A percentile compares a stretch with the other conserved stretches of the same genome.
phyloP scores from a whole-genome alignment of 2,888 invertebrate genomes.

The Melolontha melolontha region DNA sequence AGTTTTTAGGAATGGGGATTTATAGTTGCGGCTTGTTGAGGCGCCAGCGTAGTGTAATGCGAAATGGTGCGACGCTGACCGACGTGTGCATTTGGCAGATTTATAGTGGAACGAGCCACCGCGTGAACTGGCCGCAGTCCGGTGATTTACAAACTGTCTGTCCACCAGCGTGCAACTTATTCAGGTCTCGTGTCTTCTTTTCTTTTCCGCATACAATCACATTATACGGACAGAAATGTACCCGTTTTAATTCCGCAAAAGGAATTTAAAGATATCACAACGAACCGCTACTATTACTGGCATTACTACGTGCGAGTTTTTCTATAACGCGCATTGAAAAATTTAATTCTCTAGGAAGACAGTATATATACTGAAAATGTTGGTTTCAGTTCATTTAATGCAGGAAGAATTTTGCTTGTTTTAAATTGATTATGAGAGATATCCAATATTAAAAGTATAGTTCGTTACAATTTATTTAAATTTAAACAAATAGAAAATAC shows the following conservation, averaged over 20 bases:
- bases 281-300: too few relatives aligned
- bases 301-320: too few relatives aligned
- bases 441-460: too few relatives aligned
- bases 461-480: too few relatives aligned
- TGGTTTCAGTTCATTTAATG: too few relatives aligned
- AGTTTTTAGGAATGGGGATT: conserved; percentile 34
- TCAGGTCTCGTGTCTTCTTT: conserved; percentile 35
- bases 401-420: too few relatives aligned
- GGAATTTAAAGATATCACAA: too few relatives aligned
- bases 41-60: conserved; percentile 50
- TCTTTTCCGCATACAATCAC: conserved; percentile 28
- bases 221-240: conserved; percentile 24
- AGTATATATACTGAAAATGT: too few relatives aligned
- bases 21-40: conserved; percentile 53
- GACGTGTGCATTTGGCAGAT: conserved; percentile 63
- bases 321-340: too few relatives aligned
- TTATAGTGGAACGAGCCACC: conserved; percentile 58
- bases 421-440: too few relatives aligned
- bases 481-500: too few relatives aligned
- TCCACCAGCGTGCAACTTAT: conserved; percentile 39
- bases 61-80: conserved; percentile 57
- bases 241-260: neutral
- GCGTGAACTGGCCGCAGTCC: conserved; percentile 54
- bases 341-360: too few relatives aligned
- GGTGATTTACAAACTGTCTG: conserved; percentile 58